Base-by-base conservation (phyloP, 2,888 invertebrate genomes). In the Drosophila cognata region DNA sequence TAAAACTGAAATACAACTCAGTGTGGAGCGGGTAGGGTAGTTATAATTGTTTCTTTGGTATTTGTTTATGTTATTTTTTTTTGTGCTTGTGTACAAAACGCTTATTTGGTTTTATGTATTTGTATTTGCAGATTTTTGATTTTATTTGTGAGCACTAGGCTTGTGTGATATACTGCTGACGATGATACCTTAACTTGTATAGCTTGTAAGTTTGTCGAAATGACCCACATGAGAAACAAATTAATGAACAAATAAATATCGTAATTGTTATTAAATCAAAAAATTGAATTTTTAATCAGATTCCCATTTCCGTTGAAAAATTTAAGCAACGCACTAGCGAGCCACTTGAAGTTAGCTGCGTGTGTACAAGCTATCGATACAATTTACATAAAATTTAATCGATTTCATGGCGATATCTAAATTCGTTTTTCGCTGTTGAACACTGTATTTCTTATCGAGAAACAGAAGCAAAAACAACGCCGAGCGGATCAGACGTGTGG, bases 161-260 rank as follows among this genome's bases (percentile, higher is more conserved):
- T 75, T 75, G 58, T 85, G 89, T 85, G 84, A 88, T 85, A 88
- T 86, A 86, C 67, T 72, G 83, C 76, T 80, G 81, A 82, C 85
- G 64, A 56, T 38, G 75, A 68, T 79, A 76, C 76, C 76, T 79
- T 79, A 58, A 62, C 69, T 52, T 38, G 7, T 28, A 4, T 79
- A 77, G 75, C 25, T 53, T 62, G 25, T 58, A 71, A 74, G 70
- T 18, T 51, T 55, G 53, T 53, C 36, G n/a, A 50, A 13, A 35
- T 41, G 21, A 52, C 53, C 68, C 63, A 59, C 43, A 80, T 69
- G 31, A 11, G 63, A 59, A 82, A 70, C 82, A 82, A 82, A 71
- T 21, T 61, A 60, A 50, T 70, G 76, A 85, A 79, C 71, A 82
- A 84, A 84, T 80, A 82, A 77, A 78, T 73, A 73, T 62, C 21